Base-by-base conservation (phyloP, 2,113 vertebrate species). In the Bubo blakistoni region DNA sequence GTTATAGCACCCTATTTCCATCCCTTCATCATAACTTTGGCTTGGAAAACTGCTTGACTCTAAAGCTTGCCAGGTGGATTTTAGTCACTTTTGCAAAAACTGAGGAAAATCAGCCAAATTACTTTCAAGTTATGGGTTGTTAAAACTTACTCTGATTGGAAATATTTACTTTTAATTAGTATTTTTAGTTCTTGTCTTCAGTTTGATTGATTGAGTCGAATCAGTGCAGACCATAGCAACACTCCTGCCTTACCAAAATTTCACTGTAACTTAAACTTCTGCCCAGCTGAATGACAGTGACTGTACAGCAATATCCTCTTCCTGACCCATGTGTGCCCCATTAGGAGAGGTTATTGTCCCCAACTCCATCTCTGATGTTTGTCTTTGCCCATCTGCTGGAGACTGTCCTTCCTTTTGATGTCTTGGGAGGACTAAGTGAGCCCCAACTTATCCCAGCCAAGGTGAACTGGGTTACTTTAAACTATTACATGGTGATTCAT, bases 11-110 rank as follows among this genome's bases (percentile, higher is more conserved):
- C 62, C 54, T 81, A 13, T 93, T 96, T 89, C 80, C 90, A 88
- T 51, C 49, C 46, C 66, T 65, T 85, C 89, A 42, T 80, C 36
- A 6, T 81, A 93, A 84, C 46, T 83, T 88, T 58, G 52, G 55
- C 79, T 72, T 69, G 63, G 67, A 94, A 94, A 86, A 30, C n/a
- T 67, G n/a, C 24, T 82, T 30, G 49, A 91, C 40, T 34, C 55
- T 91, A 80, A 94, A 81, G 49, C 54, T 85, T 85, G 81, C 93
- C 92, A 94, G 86, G 62, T 90, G 40, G 52, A 89, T 87, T 91
- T 96, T 47, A 90, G 90, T 70, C 29, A 54, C 44, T 87, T 92
- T 9, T 72, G 40, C 38, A 76, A 94, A 97, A 95, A 46, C 34
- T 72, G 81, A 91, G 92, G 71, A 91, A 96, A 95, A 95, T 67